Evolutionary conservation across 2,113 vertebrate species (phyloP).

Genomic region (Ptychochromis oligacanthus): DNA sequence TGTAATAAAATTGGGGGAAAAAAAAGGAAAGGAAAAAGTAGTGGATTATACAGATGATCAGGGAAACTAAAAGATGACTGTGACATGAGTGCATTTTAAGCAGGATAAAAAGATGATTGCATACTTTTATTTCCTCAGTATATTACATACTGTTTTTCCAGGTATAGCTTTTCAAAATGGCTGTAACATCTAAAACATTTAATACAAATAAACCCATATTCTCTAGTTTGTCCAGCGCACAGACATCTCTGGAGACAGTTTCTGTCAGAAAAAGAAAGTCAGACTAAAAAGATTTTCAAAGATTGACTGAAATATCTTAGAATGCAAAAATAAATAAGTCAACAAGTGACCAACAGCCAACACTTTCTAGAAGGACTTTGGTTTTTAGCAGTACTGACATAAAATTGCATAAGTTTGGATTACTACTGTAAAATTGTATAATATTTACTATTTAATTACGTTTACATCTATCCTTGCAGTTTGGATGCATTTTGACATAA

Average conservation of each 20-base stretch:
- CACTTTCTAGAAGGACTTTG: too few relatives aligned
- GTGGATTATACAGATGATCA: background rate
- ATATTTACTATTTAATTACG: too few relatives aligned
- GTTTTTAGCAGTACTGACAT: too few relatives aligned
- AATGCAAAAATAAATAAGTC: background rate
- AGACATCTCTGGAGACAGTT: background rate
- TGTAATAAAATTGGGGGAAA: background rate
- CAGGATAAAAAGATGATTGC: background rate
- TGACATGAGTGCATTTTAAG: background rate
- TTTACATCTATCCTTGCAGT: too few relatives aligned
- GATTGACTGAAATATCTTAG: background rate
- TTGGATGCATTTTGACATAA: too few relatives aligned
- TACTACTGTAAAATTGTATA: too few relatives aligned
- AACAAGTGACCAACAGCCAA: too few relatives aligned
- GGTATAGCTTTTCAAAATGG: background rate
- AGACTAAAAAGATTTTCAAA: background rate
- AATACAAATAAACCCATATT: background rate
- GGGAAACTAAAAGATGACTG: background rate
- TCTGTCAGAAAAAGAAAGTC: background rate
- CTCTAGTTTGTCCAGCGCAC: background rate
- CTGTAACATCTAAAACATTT: background rate
- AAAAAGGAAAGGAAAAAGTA: background rate
- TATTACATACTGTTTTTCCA: background rate
- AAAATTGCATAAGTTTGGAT: too few relatives aligned
- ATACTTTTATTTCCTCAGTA: background rate